Conservation (phyloP, 1,140 invertebrate genomes). For the Drosophila mayri region DNA sequence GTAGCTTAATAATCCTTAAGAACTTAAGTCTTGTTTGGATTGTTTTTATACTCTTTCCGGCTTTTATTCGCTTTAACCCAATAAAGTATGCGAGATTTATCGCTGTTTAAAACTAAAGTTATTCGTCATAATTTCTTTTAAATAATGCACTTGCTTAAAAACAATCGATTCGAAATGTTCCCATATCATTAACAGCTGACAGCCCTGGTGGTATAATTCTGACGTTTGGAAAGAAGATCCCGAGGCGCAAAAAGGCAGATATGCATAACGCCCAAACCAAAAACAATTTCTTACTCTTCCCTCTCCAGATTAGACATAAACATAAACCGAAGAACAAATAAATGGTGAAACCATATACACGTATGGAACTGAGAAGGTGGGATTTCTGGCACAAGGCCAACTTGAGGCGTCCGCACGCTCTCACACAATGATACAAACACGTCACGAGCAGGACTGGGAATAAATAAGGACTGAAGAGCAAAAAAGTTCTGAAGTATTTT, state of each 20-base stretch:
- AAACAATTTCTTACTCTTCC: conserved; percentile 43
- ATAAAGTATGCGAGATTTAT: neutral
- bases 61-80: neutral
- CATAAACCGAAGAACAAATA: conserved; percentile 59
- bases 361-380: conserved; percentile 48
- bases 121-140: neutral
- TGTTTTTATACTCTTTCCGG: neutral
- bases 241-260: conserved; percentile 59
- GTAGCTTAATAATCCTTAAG: conserved; percentile 21
- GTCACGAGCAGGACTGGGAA: conserved; percentile 51
- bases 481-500: conserved; percentile 77
- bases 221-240: conserved; percentile 46
- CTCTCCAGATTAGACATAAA: conserved; percentile 50
- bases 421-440: conserved; percentile 43
- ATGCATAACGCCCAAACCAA: conserved; percentile 69
- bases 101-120: neutral
- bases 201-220: conserved; percentile 70
- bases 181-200: conserved; percentile 76
- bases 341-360: conserved; percentile 59
- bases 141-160: neutral
- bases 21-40: neutral
- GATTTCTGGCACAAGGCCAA: conserved; percentile 78
- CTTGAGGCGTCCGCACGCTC: conserved; percentile 41
- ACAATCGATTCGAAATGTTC: conserved; percentile 37
- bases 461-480: conserved; percentile 42